Base-by-base conservation (phyloP, 2,888 invertebrate genomes). In the Exocentrus adspersus region DNA sequence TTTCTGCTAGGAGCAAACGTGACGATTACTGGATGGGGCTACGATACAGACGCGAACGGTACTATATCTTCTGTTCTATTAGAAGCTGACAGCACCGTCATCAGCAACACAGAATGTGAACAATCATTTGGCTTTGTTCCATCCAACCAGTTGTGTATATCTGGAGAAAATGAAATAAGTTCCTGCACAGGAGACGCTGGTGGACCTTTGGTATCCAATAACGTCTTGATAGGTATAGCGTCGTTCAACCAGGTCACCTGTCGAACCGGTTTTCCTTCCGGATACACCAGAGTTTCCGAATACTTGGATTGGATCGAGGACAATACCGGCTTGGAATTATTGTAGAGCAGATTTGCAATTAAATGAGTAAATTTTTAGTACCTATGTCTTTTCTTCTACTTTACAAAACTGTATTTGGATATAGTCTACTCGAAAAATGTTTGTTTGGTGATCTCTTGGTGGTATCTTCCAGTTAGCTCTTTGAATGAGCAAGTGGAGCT, bases 101-200 rank as follows among this genome's bases (percentile, higher is more conserved):
- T 48, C 2, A 16, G 2, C 24, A 48, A 48, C 9, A 2, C 24
- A 1, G 14, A 14, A 2, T 48, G 48, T 10, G 28, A 16, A 28
- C 5, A 1, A 3, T 1, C 1, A 2, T 24, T 9, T n/a, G 2
- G 2, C 2, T 19, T 43, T 28, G 24, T 48, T 2, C 1, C 7
- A 2, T 7, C 24, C 9, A 12, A 5, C 9, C 24, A 48, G 28
- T 14, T 48, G 9, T 48, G 48, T 28, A 48, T 16, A 1, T 48
- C 48, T 16, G 48, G 48, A 1, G 14, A 28, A 12, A 9, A 14
- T 14, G 48, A 28, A 10, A 14, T 24, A 28, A 28, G 48, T 14
- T 28, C 48, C 28, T 48, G 48, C 5, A 48, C 24, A 16, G 48
- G 48, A 9, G 48, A 48, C 16, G 24, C 48, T 12, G 48, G 48